These are phyloP conservation scores for Hephaestus fuliginosus DNA, from an alignment of 2,797 vertebrate genomes.

Conservation along the genomic window DNA sequence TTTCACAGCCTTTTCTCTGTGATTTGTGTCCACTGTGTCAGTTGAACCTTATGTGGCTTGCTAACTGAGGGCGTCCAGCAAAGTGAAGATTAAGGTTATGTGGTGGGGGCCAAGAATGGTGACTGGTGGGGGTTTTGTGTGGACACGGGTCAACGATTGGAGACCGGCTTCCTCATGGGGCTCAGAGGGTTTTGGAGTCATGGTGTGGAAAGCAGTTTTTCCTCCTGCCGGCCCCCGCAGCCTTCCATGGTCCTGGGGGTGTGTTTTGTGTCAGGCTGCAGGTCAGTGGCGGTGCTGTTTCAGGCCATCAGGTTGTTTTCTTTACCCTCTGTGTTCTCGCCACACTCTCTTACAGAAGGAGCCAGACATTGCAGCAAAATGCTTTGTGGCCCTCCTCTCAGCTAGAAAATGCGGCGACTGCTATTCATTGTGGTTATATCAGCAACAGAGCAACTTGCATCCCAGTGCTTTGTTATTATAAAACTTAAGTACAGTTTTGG, in stretches of 20 bases:
- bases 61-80: slow-evolving; percentile 44
- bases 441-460: background rate
- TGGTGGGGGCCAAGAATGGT: slow-evolving; percentile 45
- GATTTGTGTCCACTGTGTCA: slow-evolving; percentile 70
- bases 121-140: slow-evolving; percentile 61
- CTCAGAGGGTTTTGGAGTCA: slow-evolving; percentile 58
- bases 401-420: slow-evolving; percentile 57
- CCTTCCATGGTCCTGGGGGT: slow-evolving; percentile 42
- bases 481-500: background rate
- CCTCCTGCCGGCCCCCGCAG: slow-evolving; percentile 1
- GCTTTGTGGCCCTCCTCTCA: slow-evolving; percentile 63
- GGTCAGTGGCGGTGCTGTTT: slow-evolving; percentile 66
- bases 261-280: slow-evolving; percentile 70
- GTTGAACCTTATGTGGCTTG: slow-evolving; percentile 44
- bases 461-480: background rate
- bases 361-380: slow-evolving; percentile 49
- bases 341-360: slow-evolving; percentile 56
- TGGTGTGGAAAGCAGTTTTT: slow-evolving; percentile 56
- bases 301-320: slow-evolving; percentile 71
- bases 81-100: slow-evolving; percentile 54
- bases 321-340: slow-evolving; percentile 61
- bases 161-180: slow-evolving; percentile 36
- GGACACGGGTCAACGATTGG: slow-evolving; percentile 66
- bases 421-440: slow-evolving; percentile 43
- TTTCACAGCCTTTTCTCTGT: slow-evolving; percentile 56